phyloP scores from a whole-genome alignment of 2,797 vertebrate species.

The Potorous gilbertii region DNA sequence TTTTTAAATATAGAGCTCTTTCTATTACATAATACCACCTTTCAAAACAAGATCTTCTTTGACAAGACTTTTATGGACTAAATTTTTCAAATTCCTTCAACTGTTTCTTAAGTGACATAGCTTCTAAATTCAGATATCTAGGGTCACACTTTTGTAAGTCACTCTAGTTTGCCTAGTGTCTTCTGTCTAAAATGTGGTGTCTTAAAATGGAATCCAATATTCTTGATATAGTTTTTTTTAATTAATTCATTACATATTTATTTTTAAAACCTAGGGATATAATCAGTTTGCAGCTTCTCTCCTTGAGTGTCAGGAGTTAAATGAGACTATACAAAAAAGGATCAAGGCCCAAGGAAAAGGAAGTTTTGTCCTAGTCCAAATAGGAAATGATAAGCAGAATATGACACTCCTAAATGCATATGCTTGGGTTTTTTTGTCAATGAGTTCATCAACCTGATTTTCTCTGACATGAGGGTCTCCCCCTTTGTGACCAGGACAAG shows the following conservation, averaged over 20 bases:
- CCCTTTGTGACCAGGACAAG: constrained; percentile 16
- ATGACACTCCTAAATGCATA: background rate
- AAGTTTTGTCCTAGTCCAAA: background rate
- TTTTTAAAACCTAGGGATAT: background rate
- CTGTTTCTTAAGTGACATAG: background rate
- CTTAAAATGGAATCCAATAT: background rate
- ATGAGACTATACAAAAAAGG: background rate
- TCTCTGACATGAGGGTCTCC: background rate
- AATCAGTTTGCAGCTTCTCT: background rate
- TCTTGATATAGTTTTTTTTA: background rate
- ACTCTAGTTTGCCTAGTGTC: background rate
- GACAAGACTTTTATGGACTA: background rate
- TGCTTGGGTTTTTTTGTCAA: background rate
- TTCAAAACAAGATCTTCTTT: background rate
- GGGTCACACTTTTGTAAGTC: background rate
- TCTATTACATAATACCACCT: background rate
- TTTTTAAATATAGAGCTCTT: background rate
- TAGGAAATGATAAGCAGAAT: background rate
- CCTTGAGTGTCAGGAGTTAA: background rate
- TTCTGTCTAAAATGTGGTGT: background rate
- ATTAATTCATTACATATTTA: background rate
- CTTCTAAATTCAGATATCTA: background rate
- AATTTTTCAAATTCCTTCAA: background rate
- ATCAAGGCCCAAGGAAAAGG: background rate
- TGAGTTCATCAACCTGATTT: background rate